Base-by-base conservation (phyloP, 2,888 invertebrate genomes). In the Tricholauxania praeusta region DNA sequence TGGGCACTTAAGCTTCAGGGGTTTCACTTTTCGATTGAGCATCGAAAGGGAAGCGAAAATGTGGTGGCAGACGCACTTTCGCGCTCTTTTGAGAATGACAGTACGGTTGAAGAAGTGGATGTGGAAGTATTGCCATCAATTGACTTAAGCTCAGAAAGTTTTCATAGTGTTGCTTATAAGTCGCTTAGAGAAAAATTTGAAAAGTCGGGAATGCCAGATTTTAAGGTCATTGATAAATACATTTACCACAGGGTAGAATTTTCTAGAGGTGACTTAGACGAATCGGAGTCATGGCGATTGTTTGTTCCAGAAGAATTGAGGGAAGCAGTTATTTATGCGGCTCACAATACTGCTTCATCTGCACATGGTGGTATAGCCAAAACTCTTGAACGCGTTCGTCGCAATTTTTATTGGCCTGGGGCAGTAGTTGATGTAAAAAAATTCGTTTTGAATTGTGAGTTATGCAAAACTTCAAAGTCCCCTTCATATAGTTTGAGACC, bases 181-280 rank as follows among this genome's bases (percentile, higher is more conserved):
- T 28, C 28, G 28, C 28, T 28, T 28, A 28, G 3, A 28, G 28
- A 28, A 28, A 28, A 28, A 28, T n/a, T 55, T 12, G n/a, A 55
- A n/a, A 55, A n/a, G 4, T 55, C n/a, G 14, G 55, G 19, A n/a
- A 7, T 60, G 4, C 63, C 48, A 4, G 63, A 63, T 15, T 63
- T 17, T 12, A 63, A 63, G 10, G 22, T 63, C 8, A 15, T 63
- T 63, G 63, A 63, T 17, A 63, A 63, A 49, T 63, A 47, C 1
- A 63, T 63, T 49, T 63, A 63, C 17, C 49, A 63, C 49, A 63
- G 63, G 17, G 49, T 49, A 48, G 63, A 47, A 17, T 63, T 63
- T 47, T 39, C 63, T n/a, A 47, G 32, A 17, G 47, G 63, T 49
- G 8, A n/a, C 12, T 47, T 4, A 15, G 59, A 57, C n/a, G 68